These are phyloP conservation scores for Darevskia nairensis DNA, from an alignment of 2,797 vertebrate genomes.

Conservation along the genomic window DNA sequence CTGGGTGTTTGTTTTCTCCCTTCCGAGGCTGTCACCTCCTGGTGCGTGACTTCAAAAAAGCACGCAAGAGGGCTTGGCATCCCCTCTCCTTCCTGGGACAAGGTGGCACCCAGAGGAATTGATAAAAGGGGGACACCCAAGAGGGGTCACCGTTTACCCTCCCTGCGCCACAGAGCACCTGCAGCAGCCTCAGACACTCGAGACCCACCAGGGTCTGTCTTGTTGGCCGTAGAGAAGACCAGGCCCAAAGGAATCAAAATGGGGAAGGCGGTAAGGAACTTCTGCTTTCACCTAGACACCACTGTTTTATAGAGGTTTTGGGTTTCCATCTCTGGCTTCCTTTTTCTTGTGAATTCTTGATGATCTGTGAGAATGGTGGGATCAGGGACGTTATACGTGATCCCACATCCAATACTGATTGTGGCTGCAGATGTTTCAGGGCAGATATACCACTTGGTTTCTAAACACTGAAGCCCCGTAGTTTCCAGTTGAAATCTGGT, in stretches of 20 bases:
- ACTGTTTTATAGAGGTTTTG: too few relatives aligned
- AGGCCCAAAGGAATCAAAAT: not conserved
- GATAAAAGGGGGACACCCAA: constrained; percentile 22
- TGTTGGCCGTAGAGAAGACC: not conserved
- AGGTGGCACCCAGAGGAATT: constrained; percentile 8
- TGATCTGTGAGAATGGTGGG: too few relatives aligned
- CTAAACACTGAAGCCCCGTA: too few relatives aligned
- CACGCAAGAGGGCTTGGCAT: not conserved
- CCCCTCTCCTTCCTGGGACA: not conserved
- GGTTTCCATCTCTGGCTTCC: not conserved
- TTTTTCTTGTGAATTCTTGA: too few relatives aligned
- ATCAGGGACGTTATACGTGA: too few relatives aligned
- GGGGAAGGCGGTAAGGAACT: constrained; percentile 40
- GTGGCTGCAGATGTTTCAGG: too few relatives aligned
- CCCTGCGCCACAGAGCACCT: not conserved
- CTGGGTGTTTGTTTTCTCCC: not conserved
- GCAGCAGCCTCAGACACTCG: not conserved
- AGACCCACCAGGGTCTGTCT: not conserved
- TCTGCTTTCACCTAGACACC: not conserved
- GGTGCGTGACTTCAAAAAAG: constrained; percentile 12
- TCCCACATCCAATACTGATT: too few relatives aligned
- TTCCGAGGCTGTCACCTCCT: constrained; percentile 17
- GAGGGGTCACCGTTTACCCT: not conserved
- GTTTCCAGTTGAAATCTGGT: too few relatives aligned
- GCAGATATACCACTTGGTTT: too few relatives aligned